These are phyloP conservation scores for Ormyrus rosae DNA, from an alignment of 2,888 invertebrate species.

Conservation along the genomic window DNA sequence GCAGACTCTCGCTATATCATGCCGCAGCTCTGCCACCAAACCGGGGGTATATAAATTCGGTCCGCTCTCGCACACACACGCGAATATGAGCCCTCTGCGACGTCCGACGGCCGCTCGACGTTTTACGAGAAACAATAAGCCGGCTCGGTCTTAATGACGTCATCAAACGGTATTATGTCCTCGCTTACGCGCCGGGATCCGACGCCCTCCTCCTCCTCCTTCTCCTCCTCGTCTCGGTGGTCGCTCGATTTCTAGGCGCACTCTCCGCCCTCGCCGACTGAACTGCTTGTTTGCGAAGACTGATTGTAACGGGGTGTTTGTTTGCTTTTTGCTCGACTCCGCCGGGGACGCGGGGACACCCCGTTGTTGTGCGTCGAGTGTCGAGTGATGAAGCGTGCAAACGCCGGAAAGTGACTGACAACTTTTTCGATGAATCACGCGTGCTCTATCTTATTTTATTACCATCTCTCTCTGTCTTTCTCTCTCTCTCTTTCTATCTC, in stretches of 20 bases:
- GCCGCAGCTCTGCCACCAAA: neutral
- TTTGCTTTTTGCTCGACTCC: neutral
- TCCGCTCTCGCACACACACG: neutral
- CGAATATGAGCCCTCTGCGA: conserved; percentile 35
- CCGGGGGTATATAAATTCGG: conserved; percentile 28
- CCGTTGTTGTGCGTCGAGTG: no score
- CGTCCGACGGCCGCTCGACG: conserved; percentile 47
- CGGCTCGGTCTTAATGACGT: conserved; percentile 66
- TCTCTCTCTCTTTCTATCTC: neutral
- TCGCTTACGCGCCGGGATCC: conserved; percentile 17
- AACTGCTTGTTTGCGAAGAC: neutral
- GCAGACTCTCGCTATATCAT: neutral
- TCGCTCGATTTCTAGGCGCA: no score
- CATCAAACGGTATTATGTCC: conserved; percentile 67
- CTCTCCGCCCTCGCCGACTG: neutral
- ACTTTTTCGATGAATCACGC: no score
- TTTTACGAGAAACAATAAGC: conserved; percentile 71
- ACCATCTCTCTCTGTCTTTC: neutral
- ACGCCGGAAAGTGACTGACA: no score
- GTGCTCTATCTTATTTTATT: no score
- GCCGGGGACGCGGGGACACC: no score
- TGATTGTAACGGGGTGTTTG: neutral
- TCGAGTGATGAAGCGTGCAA: no score
- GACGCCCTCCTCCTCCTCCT: neutral
- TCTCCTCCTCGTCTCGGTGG: no score